These are phyloP conservation scores for Myoxocephalus aenaeus DNA, from an alignment of 2,797 vertebrate species.

Conservation along the genomic window DNA sequence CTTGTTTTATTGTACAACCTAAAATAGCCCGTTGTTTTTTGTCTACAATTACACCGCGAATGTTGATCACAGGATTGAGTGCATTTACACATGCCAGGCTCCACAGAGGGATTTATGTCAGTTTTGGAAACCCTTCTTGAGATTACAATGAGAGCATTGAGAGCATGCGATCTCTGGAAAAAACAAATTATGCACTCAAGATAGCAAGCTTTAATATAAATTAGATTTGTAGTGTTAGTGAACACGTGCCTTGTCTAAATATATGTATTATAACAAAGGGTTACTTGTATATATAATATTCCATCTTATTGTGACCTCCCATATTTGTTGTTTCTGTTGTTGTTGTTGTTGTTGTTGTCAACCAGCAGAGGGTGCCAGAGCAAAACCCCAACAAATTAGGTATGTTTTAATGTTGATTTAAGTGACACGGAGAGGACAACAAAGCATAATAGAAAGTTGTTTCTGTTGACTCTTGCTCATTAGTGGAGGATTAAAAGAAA, in stretches of 20 bases:
- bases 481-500: slow-evolving; percentile 2
- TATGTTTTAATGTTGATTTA: neutral
- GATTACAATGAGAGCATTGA: neutral
- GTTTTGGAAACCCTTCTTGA: neutral
- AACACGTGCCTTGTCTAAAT: neutral
- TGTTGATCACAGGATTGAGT: neutral
- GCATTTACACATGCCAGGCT: neutral
- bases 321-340: neutral
- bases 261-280: neutral
- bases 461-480: neutral
- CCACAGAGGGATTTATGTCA: neutral
- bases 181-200: too few species aligned
- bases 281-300: neutral
- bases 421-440: neutral
- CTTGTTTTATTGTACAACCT: neutral
- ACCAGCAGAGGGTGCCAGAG: slow-evolving; percentile 33
- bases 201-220: neutral
- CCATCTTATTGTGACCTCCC: neutral
- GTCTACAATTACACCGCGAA: too few species aligned
- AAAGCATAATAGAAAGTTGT: neutral
- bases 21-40: neutral
- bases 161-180: neutral
- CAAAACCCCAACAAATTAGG: too few species aligned
- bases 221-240: neutral
- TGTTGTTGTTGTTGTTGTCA: neutral